A percentile compares a stretch with the other conserved stretches of the same genome.
Conservation (phyloP, 2,888 invertebrate species). For the Monopis laevigella region DNA sequence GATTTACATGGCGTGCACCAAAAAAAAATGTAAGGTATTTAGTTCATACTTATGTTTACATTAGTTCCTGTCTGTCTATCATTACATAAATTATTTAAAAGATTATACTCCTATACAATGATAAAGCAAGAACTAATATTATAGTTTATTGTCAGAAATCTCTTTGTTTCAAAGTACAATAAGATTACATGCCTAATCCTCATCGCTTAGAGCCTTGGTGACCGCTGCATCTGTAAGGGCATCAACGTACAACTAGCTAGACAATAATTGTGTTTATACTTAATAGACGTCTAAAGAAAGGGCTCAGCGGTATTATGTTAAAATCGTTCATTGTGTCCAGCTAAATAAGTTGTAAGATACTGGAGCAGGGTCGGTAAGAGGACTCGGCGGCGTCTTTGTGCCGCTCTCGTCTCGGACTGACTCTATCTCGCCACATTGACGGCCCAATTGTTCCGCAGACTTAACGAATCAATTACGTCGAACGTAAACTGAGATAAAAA, state of each 20-base stretch:
- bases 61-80: too few relatives aligned
- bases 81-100: too few relatives aligned
- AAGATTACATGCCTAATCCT: slow-evolving; percentile 9
- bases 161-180: slow-evolving; percentile 8
- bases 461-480: slow-evolving; percentile 66
- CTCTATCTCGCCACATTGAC: slow-evolving; percentile 40
- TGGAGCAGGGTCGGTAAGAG: slow-evolving; percentile 20
- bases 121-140: too few relatives aligned
- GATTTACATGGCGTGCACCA: too few relatives aligned
- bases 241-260: slow-evolving; percentile 27
- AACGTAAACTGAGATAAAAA: slow-evolving; percentile 58
- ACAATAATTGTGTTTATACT: slow-evolving; percentile 36
- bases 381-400: slow-evolving; percentile 10
- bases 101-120: too few relatives aligned
- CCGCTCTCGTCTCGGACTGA: slow-evolving; percentile 8
- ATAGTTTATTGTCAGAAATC: not conserved
- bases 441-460: slow-evolving; percentile 57
- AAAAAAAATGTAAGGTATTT: too few relatives aligned
- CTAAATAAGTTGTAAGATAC: slow-evolving; percentile 29
- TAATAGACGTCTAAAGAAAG: slow-evolving; percentile 36
- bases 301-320: slow-evolving; percentile 48
- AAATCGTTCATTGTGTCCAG: slow-evolving; percentile 46
- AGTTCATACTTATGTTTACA: too few relatives aligned
- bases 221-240: slow-evolving; percentile 5
- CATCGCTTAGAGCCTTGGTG: not conserved